Base-by-base conservation (phyloP, 2,113 vertebrate genomes). In the Thalassarche chlororhynchos region DNA sequence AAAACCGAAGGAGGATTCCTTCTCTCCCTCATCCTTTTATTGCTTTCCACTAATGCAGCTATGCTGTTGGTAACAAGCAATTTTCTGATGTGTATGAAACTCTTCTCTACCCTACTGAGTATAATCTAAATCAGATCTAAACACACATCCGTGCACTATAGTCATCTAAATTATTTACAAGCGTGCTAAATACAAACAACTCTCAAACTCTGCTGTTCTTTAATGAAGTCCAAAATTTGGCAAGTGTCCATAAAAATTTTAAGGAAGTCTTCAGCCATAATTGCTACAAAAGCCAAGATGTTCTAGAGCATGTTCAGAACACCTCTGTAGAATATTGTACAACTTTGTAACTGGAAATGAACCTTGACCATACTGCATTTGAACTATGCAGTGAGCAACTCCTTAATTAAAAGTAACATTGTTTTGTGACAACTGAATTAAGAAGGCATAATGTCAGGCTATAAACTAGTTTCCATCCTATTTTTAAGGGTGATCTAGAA, bases 161-260 rank as follows among this genome's bases (percentile, higher is more conserved):
- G 87, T 85, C 2, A 68, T 87, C 55, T 96, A 76, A 96, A 96
- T 97, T 91, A 97, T 97, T 97, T 95, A 97, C 44, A 54, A 66
- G 71, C 1, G 0, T 83, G 55, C 77, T 95, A 92, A 93, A 96
- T 87, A 79, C 89, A 95, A 91, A 88, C 76, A 94, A 10, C 55
- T 93, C 34, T 96, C 34, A 64, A 87, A 82, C 46, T 88, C 72
- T 79, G 49, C 40, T 0, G 1, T 57, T 90, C 77, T 87, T 93
- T 82, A 68, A 87, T 95, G 77, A 93, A 71, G 38, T 87, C 57
- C 65, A 91, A 82, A 94, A 91, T 79, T 28, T 89, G 91, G 89
- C 87, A 93, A 54, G 23, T 46, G 32, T 62, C 57, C 84, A 76
- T n/a, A 68, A 90, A 87, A 89, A 72, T 69, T 92, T 79, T 87